Conservation (phyloP, 2,797 vertebrate genomes). For the Ibycter americanus region DNA sequence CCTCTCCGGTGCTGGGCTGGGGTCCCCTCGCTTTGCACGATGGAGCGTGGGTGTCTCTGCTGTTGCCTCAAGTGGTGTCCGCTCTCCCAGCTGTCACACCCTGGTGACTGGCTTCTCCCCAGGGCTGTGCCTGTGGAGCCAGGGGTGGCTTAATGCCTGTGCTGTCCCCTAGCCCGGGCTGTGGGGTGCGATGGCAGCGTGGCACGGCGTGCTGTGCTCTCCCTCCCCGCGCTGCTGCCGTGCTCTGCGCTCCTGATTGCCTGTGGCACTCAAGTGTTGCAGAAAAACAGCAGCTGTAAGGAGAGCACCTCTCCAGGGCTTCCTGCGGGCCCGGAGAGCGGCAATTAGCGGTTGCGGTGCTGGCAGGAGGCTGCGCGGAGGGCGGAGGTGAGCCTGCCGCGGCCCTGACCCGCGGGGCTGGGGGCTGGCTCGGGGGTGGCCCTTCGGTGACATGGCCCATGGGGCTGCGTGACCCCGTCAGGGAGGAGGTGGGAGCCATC, state of each 20-base stretch:
- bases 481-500: neutral
- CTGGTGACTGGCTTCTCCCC: neutral
- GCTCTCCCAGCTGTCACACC: neutral
- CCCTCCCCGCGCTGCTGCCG: constrained; percentile 47
- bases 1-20: accelerated
- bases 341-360: neutral
- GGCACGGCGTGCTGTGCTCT: neutral
- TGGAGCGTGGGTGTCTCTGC: accelerated
- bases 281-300: constrained; percentile 45
- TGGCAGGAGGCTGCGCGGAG: neutral
- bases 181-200: accelerated
- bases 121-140: neutral
- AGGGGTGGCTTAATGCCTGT: neutral
- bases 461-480: neutral
- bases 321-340: neutral
- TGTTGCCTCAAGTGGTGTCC: neutral
- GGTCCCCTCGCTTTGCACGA: accelerated
- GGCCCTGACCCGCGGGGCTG: neutral
- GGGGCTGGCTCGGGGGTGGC: neutral
- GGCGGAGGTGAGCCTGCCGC: neutral
- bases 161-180: accelerated
- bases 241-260: neutral
- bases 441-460: accelerated
- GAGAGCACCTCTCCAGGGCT: constrained; percentile 55
- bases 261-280: neutral